These are phyloP conservation scores for Zosterops pallidus DNA, from an alignment of 2,113 vertebrate genomes.

Conservation along the genomic window DNA sequence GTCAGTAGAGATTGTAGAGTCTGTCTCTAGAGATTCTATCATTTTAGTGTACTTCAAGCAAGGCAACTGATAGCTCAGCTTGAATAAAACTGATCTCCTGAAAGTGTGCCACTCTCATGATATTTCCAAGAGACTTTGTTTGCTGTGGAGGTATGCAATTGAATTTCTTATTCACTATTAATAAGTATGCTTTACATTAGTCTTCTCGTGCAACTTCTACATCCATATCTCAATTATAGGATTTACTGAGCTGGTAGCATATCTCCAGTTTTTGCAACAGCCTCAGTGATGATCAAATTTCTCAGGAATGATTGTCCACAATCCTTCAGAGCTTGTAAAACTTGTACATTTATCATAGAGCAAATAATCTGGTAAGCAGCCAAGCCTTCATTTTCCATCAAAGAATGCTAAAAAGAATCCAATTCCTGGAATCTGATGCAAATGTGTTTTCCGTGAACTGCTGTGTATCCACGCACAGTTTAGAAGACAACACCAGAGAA, in stretches of 20 bases:
- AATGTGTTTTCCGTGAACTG: constrained; percentile 49
- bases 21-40: not conserved
- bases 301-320: constrained; percentile 61
- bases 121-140: not conserved
- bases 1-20: too few species aligned
- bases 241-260: constrained; percentile 47
- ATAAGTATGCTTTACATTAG: not conserved
- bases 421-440: constrained; percentile 45
- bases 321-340: constrained; percentile 61
- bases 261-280: constrained; percentile 63
- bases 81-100: not conserved
- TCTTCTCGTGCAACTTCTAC: not conserved
- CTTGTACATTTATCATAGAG: constrained; percentile 53
- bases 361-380: constrained; percentile 67
- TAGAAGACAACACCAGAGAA: constrained; percentile 17
- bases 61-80: not conserved
- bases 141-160: not conserved
- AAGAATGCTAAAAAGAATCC: constrained; percentile 49
- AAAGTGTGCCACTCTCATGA: not conserved
- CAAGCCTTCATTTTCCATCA: constrained; percentile 63
- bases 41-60: not conserved
- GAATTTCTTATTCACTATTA: not conserved
- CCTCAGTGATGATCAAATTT: constrained; percentile 67
- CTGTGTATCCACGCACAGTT: not conserved
- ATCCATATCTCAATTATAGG: not conserved